Conservation (phyloP, 2,888 invertebrate species). For the Drosophila fulvimacula region DNA sequence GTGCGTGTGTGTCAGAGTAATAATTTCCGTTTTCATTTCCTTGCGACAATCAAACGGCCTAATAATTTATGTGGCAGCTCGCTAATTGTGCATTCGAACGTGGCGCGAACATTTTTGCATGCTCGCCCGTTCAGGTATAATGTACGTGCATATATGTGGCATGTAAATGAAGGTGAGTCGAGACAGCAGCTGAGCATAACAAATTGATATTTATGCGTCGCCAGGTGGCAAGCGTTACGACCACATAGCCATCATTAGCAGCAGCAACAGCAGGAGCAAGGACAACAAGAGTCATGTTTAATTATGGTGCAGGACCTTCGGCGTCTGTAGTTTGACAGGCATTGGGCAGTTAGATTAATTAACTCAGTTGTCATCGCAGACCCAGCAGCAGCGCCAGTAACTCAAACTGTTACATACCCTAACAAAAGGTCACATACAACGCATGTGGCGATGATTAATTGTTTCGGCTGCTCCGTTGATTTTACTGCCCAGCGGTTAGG, state of each 20-base stretch:
- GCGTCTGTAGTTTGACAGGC: constrained; percentile 62
- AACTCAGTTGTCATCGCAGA: constrained; percentile 66
- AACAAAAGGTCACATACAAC: constrained; percentile 45
- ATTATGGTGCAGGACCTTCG: constrained; percentile 63
- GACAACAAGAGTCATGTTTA: constrained; percentile 49
- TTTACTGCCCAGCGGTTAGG: constrained; percentile 4
- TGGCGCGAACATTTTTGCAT: constrained; percentile 70
- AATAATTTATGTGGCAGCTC: constrained; percentile 70
- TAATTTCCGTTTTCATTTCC: constrained; percentile 70
- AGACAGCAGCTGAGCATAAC: constrained; percentile 37
- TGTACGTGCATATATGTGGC: constrained; percentile 9
- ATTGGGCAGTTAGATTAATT: constrained; percentile 74
- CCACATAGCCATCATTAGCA: constrained; percentile 8
- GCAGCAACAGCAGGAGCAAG: constrained; percentile 8
- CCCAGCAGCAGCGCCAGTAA: constrained; percentile 12
- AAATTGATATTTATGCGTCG: constrained; percentile 79
- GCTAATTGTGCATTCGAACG: constrained; percentile 68
- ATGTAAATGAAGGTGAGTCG: constrained; percentile 5
- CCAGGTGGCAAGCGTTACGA: constrained; percentile 38
- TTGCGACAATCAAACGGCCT: constrained; percentile 43
- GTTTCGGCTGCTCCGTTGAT: constrained; percentile 25
- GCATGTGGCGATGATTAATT: constrained; percentile 68
- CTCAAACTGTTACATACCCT: constrained; percentile 9
- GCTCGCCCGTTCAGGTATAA: constrained; percentile 5
- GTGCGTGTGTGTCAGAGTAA: constrained; percentile 28